These are phyloP conservation scores for Amphiprion clarkii DNA, from an alignment of 2,797 vertebrate species.

Conservation along the genomic window DNA sequence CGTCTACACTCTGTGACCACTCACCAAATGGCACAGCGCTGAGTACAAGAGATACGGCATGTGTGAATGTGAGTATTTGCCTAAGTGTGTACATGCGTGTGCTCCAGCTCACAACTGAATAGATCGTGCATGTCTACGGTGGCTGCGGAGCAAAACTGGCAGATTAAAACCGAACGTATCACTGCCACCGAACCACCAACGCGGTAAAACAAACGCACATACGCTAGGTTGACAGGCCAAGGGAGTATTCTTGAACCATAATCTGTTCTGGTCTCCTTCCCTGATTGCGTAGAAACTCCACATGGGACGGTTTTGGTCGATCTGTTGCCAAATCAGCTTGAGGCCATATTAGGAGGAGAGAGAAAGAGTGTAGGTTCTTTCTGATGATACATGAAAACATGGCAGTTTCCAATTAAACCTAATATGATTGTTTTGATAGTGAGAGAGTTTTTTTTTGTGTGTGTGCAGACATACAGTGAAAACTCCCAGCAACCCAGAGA, in stretches of 20 bases:
- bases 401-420: conserved; percentile 10
- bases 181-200: conserved; percentile 59
- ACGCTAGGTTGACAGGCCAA: conserved; percentile 33
- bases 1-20: conserved; percentile 48
- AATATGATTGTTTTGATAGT: conserved; percentile 23
- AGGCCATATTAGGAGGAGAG: conserved; percentile 30
- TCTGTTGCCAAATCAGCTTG: conserved; percentile 53
- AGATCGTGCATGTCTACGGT: conserved; percentile 38
- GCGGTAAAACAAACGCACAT: conserved; percentile 24
- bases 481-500: conserved; percentile 9
- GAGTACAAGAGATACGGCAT: conserved; percentile 39
- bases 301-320: conserved; percentile 54
- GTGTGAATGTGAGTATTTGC: conserved; percentile 5
- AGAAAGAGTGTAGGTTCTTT: conserved; percentile 3
- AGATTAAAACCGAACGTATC: conserved; percentile 66
- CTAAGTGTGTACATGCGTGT: conserved; percentile 11
- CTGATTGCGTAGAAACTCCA: conserved; percentile 44
- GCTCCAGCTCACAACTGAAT: conserved; percentile 39
- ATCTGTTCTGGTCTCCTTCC: conserved; percentile 43
- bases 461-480: background rate
- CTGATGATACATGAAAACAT: conserved; percentile 36
- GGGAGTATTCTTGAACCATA: conserved; percentile 41
- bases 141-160: conserved; percentile 63
- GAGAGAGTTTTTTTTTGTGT: conserved; percentile 4
- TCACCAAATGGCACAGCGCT: conserved; percentile 41